Evolutionary conservation across 2,888 invertebrate genomes (phyloP).

Genomic region (Teleogryllus oceanicus): DNA sequence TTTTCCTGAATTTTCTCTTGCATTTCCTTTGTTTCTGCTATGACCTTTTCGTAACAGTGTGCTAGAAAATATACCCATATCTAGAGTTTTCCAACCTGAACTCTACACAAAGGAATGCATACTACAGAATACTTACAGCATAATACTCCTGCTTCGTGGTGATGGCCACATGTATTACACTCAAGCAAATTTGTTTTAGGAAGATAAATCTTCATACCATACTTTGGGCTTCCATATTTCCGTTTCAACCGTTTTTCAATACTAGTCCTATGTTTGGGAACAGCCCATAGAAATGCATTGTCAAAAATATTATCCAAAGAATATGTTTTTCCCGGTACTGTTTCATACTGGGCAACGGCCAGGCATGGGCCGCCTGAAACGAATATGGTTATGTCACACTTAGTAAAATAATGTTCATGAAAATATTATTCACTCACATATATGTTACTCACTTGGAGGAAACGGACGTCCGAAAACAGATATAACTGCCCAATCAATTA

Average conservation of each 20-base stretch:
- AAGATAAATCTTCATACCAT: constrained; percentile 64
- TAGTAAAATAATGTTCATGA: not conserved
- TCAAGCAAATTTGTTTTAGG: constrained; percentile 71
- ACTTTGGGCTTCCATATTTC: constrained; percentile 66
- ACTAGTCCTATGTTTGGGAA: constrained; percentile 73
- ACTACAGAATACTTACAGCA: constrained; percentile 64
- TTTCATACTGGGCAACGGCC: not conserved
- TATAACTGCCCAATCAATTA: constrained; percentile 48
- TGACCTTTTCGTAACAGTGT: constrained; percentile 79
- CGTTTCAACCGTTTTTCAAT: constrained; percentile 70
- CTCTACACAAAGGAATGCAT: not conserved
- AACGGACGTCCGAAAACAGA: constrained; percentile 47
- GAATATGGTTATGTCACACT: not conserved
- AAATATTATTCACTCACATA: not conserved
- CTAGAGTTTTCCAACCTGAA: constrained; percentile 23
- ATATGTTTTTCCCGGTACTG: constrained; percentile 18
- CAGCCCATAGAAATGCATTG: constrained; percentile 74
- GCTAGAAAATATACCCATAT: constrained; percentile 52
- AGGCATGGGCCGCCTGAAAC: constrained; percentile 20
- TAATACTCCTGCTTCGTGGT: constrained; percentile 71
- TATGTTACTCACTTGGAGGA: constrained; percentile 50
- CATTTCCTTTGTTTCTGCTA: constrained; percentile 76
- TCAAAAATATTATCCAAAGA: constrained; percentile 24
- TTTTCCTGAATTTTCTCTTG: constrained; percentile 69
- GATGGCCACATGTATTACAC: constrained; percentile 80